Evolutionary conservation across 2,113 vertebrate genomes (phyloP).

Genomic region (Azemiops feae): DNA sequence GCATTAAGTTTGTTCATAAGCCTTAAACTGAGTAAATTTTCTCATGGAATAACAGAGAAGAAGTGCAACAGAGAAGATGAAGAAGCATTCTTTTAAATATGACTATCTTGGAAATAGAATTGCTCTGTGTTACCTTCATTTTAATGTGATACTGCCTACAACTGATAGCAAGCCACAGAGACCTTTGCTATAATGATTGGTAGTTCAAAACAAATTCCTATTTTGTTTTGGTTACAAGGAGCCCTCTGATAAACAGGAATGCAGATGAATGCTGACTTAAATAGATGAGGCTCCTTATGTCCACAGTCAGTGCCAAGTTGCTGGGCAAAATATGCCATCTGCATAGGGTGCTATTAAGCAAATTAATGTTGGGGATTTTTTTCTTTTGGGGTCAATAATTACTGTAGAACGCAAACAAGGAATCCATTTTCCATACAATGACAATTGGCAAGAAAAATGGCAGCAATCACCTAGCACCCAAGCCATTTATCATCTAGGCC

Average conservation of each 20-base stretch:
- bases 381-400: conserved; percentile 27
- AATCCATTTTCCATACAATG: conserved; percentile 57
- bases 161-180: conserved; percentile 45
- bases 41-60: accelerated
- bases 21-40: background rate
- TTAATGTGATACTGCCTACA: conserved; percentile 28
- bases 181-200: conserved; percentile 28
- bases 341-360: conserved; percentile 60
- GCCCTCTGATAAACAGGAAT: conserved; percentile 63
- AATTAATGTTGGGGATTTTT: conserved; percentile 65
- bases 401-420: background rate
- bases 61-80: background rate
- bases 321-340: conserved; percentile 58
- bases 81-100: conserved; percentile 20
- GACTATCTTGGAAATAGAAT: conserved; percentile 6
- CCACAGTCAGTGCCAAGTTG: conserved; percentile 55
- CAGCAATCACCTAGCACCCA: conserved; percentile 29
- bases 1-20: background rate
- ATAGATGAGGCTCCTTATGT: conserved; percentile 65
- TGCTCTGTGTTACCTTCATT: conserved; percentile 49
- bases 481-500: background rate
- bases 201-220: conserved; percentile 62
- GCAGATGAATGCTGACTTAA: conserved; percentile 56
- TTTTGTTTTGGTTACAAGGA: conserved; percentile 62
- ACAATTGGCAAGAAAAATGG: conserved; percentile 59